A percentile compares a stretch with the other conserved stretches of the same genome.
Evolutionary conservation across 2,888 invertebrate species (phyloP).

Genomic region (Cremastinae sp.): DNA sequence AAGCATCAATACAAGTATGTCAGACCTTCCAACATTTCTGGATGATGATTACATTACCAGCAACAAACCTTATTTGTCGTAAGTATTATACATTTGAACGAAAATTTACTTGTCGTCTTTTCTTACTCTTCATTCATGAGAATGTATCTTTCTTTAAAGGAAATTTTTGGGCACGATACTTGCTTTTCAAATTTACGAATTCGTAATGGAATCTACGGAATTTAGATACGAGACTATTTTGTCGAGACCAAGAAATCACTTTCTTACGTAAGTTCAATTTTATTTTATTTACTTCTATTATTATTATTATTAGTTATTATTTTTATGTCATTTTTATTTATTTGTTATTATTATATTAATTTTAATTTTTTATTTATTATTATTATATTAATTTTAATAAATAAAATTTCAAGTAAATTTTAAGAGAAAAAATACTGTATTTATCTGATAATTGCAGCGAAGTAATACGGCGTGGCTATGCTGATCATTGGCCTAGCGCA

Average conservation of each 20-base stretch:
- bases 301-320: no score
- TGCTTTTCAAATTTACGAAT: slow-evolving; percentile 75
- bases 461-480: slow-evolving; percentile 69
- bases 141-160: slow-evolving; percentile 62
- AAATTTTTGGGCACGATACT: slow-evolving; percentile 73
- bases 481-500: slow-evolving; percentile 68
- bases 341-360: no score
- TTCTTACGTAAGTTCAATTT: slow-evolving; percentile 71
- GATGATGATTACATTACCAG: slow-evolving; percentile 71
- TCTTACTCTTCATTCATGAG: background rate
- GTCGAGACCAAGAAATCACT: slow-evolving; percentile 59
- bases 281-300: no score
- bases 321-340: no score
- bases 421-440: background rate
- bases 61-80: slow-evolving; percentile 76
- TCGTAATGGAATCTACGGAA: slow-evolving; percentile 71
- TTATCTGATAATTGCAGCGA: slow-evolving; percentile 66
- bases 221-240: slow-evolving; percentile 67
- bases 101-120: background rate
- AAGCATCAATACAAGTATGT: slow-evolving; percentile 60
- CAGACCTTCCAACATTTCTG: slow-evolving; percentile 71
- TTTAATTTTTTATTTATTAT: no score
- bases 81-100: slow-evolving; percentile 64
- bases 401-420: no score
- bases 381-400: background rate